Percentiles rank a stretch among this genome's conserved stretches.
Conservation (phyloP, 2,888 invertebrate species). For the Microchrysa polita region DNA sequence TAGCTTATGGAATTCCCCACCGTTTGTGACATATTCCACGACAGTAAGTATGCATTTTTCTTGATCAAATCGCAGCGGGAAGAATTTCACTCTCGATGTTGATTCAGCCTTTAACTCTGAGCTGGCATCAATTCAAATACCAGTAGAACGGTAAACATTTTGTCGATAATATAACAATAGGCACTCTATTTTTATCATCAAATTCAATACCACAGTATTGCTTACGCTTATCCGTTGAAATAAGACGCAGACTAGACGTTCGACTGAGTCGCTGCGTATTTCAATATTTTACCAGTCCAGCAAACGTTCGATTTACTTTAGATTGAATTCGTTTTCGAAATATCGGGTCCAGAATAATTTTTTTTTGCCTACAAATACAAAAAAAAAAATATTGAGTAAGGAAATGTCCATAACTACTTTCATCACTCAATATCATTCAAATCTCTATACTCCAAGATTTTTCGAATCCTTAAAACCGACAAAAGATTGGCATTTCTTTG, state of each 20-base stretch:
- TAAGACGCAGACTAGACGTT: neutral
- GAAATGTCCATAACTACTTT: neutral
- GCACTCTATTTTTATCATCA: neutral
- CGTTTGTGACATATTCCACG: no score
- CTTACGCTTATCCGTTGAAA: neutral
- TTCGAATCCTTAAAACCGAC: neutral
- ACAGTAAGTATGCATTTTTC: no score
- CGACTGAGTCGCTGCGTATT: neutral
- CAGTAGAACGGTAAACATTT: constrained; percentile 17
- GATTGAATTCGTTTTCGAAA: constrained; percentile 18
- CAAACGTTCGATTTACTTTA: constrained; percentile 9
- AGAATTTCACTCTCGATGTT: no score
- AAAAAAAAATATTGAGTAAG: neutral
- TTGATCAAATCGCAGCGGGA: no score
- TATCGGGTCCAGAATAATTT: neutral
- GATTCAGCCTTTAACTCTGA: no score
- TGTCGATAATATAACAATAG: constrained; percentile 6
- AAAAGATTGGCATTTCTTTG: constrained; percentile 21
- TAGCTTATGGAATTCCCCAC: no score
- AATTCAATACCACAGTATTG: neutral
- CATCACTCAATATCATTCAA: constrained; percentile 23
- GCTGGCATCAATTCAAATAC: constrained; percentile 29
- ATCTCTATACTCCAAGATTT: neutral
- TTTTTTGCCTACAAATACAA: no score
- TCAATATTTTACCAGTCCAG: neutral